These are phyloP conservation scores for Drosophila persimilis DNA, from an alignment of 1,140 invertebrate genomes.

Conservation along the genomic window DNA sequence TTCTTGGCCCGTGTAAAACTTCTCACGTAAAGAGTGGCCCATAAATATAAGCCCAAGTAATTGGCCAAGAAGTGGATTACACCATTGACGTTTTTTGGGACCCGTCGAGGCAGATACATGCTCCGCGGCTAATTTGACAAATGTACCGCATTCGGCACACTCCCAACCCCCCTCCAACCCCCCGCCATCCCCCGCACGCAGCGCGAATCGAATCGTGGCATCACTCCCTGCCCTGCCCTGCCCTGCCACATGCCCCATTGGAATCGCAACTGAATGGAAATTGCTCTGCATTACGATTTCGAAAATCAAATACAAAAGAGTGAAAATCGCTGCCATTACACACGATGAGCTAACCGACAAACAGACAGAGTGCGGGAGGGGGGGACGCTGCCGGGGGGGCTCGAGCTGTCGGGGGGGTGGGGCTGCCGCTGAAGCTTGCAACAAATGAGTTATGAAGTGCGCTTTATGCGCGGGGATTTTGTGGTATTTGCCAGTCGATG, in stretches of 20 bases:
- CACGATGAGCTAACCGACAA: conserved; percentile 54
- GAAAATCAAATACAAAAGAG: conserved; percentile 75
- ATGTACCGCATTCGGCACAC: conserved; percentile 67
- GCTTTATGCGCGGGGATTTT: conserved; percentile 59
- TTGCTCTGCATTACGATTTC: conserved; percentile 60
- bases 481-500: conserved; percentile 59
- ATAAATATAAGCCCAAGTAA: conserved; percentile 70
- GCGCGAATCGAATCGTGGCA: conserved; percentile 2
- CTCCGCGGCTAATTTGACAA: conserved; percentile 69
- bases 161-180: conserved; percentile 3
- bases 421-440: conserved; percentile 9
- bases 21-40: conserved; percentile 34
- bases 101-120: neutral
- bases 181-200: neutral
- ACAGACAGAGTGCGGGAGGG: conserved; percentile 15
- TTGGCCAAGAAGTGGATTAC: conserved; percentile 66
- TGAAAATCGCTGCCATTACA: conserved; percentile 73
- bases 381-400: neutral
- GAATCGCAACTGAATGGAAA: conserved; percentile 11
- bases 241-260: too few species aligned
- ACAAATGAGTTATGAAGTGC: conserved; percentile 76
- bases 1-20: conserved; percentile 16
- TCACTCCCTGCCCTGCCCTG: too few species aligned
- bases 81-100: conserved; percentile 36
- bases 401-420: neutral